These are phyloP conservation scores for Euspilapteryx auroguttella DNA, from an alignment of 2,888 invertebrate species.

Conservation along the genomic window DNA sequence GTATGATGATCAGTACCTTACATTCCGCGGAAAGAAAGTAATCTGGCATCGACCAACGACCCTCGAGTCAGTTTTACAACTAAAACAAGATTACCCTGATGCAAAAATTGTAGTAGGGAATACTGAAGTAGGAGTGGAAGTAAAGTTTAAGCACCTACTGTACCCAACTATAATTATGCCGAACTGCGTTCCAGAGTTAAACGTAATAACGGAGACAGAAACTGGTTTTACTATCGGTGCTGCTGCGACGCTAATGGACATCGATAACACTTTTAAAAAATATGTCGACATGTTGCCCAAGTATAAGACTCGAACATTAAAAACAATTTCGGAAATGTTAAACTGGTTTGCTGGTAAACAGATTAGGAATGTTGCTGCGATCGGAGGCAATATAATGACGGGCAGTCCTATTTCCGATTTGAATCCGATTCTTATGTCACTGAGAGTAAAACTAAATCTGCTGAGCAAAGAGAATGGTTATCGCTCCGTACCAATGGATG, in stretches of 20 bases:
- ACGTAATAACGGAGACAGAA: conserved; percentile 53
- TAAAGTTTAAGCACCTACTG: conserved; percentile 76
- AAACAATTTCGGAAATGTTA: conserved; percentile 79
- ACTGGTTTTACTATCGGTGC: conserved; percentile 76
- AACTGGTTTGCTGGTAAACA: conserved; percentile 96
- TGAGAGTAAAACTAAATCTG: conserved; percentile 74
- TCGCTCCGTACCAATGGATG: conserved; percentile 70
- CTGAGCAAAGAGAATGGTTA: conserved; percentile 54
- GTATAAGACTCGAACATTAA: conserved; percentile 67
- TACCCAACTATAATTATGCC: conserved; percentile 84
- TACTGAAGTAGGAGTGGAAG: conserved; percentile 83
- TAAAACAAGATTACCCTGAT: conserved; percentile 68
- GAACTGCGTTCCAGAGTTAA: conserved; percentile 81
- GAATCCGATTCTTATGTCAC: conserved; percentile 88
- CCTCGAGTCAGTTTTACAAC: conserved; percentile 58
- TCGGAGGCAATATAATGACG: conserved; percentile 95
- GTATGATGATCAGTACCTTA: conserved; percentile 59
- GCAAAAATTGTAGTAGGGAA: conserved; percentile 82
- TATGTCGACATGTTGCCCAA: conserved; percentile 62
- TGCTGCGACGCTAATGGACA: conserved; percentile 75
- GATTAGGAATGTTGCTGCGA: conserved; percentile 90
- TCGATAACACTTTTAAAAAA: conserved; percentile 67
- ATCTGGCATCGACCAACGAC: conserved; percentile 73
- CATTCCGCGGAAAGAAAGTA: conserved; percentile 51
- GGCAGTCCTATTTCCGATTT: conserved; percentile 96